Base-by-base conservation (phyloP, 2,113 vertebrate genomes). In the Pampusana beccarii region DNA sequence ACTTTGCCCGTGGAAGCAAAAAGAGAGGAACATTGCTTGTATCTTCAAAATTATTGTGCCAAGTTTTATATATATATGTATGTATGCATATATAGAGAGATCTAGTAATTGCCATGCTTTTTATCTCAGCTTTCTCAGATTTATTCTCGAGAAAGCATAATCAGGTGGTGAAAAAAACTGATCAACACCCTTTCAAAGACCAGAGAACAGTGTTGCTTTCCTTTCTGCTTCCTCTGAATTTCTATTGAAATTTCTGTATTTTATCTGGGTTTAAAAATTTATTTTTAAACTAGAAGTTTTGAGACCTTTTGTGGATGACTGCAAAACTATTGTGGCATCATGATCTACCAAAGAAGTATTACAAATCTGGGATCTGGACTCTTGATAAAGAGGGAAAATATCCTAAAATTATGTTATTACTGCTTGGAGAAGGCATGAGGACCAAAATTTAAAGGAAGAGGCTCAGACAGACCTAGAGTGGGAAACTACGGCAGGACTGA, bases 21-120 rank as follows among this genome's bases (percentile, higher is more conserved):
- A 90, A 73, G 44, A 96, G 67, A 77, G 26, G 86, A 93, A 92
- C 65, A 94, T 78, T 94, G 75, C 72, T 86, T 88, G 25, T 93
- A 58, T 92, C 91, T 94, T 93, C 86, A 96, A 92, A 94, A 83
- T 62, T 58, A 56, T 58, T 90, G 60, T 86, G 67, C 69, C 14
- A 95, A 77, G 17, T 70, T 93, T 77, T 86, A 42, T 79, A 46
- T 46, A 46, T 46, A 31, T 48, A 21, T 79, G 14, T 77, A 54
- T 13, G 65, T 73, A 73, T 66, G 34, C 50, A 78, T 95, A 92
- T 69, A 93, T 88, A 80, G 42, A 90, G 31, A 61, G 31, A 61
- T n/a, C 6, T 38, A 6, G 2, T 79, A 95, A 96, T 95, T 91
- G 71, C 78, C 9, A 36, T 61, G 71, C 38, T 85, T 93, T 91